Percentiles rank a stretch among this genome's conserved stretches.
phyloP scores from a whole-genome alignment of 2,888 invertebrate genomes.

The Aromia moschata region DNA sequence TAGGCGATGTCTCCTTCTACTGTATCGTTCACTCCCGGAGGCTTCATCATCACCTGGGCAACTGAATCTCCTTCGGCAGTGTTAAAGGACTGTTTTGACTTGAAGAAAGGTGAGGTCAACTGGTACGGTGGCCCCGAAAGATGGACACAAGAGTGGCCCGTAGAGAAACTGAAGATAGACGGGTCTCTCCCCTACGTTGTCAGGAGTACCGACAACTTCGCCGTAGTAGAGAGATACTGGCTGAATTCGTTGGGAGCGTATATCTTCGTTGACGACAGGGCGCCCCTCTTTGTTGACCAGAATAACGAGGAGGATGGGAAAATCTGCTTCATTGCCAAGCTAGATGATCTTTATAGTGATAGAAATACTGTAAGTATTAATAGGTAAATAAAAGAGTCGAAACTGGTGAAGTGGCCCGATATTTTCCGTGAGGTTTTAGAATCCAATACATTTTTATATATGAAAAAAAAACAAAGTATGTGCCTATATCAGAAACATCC shows the following conservation, averaged over 20 bases:
- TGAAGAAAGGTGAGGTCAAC: background rate
- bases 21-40: background rate
- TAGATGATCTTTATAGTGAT: conserved; percentile 65
- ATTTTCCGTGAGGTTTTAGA: no score
- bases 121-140: background rate
- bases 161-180: background rate
- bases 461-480: no score
- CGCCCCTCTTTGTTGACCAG: conserved; percentile 77
- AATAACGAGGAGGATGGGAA: conserved; percentile 65
- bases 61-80: background rate
- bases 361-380: background rate
- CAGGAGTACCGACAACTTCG: background rate
- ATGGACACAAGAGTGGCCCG: background rate
- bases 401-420: no score
- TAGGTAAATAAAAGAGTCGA: no score
- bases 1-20: background rate
- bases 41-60: background rate
- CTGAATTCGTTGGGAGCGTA: conserved; percentile 75
- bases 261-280: conserved; percentile 70
- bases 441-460: no score
- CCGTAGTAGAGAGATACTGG: conserved; percentile 66
- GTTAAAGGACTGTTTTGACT: background rate
- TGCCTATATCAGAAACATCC: no score
- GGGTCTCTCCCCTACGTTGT: background rate
- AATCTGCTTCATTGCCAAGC: conserved; percentile 69